Evolutionary conservation across 2,888 invertebrate species (phyloP).

Genomic region (Parthenolecanium corni): DNA sequence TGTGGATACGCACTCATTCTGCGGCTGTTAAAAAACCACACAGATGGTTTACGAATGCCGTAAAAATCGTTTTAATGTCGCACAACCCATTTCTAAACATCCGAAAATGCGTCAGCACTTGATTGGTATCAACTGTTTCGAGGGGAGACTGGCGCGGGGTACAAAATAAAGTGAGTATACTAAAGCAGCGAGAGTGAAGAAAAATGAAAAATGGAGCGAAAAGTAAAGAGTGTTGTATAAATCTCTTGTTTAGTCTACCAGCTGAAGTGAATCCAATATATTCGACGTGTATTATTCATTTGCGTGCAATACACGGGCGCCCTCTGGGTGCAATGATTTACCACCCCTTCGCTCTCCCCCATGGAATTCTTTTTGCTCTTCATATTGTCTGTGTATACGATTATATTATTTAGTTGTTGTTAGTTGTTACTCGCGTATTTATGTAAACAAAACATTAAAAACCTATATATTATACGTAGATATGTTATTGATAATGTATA

Average conservation of each 20-base stretch:
- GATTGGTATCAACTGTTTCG: conserved; percentile 28
- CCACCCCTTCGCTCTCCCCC: background rate
- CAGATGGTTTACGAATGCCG: conserved; percentile 27
- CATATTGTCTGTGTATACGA: background rate
- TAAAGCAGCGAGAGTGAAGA: no score
- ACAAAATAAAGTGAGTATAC: no score
- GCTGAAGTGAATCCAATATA: no score
- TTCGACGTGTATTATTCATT: no score
- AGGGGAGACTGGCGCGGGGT: no score
- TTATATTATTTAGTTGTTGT: no score
- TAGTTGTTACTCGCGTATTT: no score
- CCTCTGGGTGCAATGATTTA: conserved; percentile 16
- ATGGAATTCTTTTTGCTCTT: no score
- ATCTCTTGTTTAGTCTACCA: conserved; percentile 27
- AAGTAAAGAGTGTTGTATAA: background rate
- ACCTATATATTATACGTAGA: no score
- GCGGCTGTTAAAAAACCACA: conserved; percentile 27
- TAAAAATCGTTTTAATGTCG: conserved; percentile 27
- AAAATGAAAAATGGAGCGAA: no score
- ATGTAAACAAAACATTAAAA: no score
- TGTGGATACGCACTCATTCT: conserved; percentile 9
- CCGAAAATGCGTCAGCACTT: conserved; percentile 27
- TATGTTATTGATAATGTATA: no score
- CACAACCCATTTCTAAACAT: conserved; percentile 27
- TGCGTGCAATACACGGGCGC: conserved; percentile 17